Conservation (phyloP, 1,140 invertebrate species). For the Thrips palmi region DNA sequence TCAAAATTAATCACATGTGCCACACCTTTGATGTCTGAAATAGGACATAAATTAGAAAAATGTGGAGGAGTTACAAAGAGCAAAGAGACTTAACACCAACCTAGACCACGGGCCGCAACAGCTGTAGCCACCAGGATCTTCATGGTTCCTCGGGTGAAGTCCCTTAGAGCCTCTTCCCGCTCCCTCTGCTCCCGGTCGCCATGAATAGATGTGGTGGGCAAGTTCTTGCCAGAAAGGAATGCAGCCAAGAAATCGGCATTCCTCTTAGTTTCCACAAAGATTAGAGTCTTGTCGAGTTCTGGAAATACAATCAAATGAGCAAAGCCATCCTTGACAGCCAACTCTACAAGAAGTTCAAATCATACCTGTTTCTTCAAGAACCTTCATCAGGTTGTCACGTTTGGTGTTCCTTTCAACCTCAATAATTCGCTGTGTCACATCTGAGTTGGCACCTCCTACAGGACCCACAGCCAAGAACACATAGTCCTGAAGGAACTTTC, state of each 20-base stretch:
- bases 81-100: slow-evolving; percentile 22
- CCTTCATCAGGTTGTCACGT: slow-evolving; percentile 43
- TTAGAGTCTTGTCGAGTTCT: slow-evolving; percentile 39
- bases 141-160: slow-evolving; percentile 58
- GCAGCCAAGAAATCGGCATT: slow-evolving; percentile 77
- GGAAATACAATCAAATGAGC: slow-evolving; percentile 16
- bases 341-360: too few species aligned
- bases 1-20: slow-evolving; percentile 86
- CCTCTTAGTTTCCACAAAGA: slow-evolving; percentile 81
- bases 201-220: slow-evolving; percentile 76
- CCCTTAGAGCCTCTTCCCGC: slow-evolving; percentile 66
- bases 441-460: slow-evolving; percentile 73
- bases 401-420: slow-evolving; percentile 59
- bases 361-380: slow-evolving; percentile 41
- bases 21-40: slow-evolving; percentile 58
- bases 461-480: slow-evolving; percentile 72
- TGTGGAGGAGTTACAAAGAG: slow-evolving; percentile 27
- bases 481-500: slow-evolving; percentile 57
- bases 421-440: slow-evolving; percentile 71
- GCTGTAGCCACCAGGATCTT: slow-evolving; percentile 78
- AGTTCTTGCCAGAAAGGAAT: slow-evolving; percentile 43
- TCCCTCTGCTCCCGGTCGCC: slow-evolving; percentile 79
- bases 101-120: slow-evolving; percentile 77
- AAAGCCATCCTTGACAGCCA: too few species aligned
- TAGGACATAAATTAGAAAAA: slow-evolving; percentile 14